Evolutionary conservation across 2,888 invertebrate species (phyloP), one percentile per base, ranked within the genome.

Genomic region (Epistrophella euchroma): DNA sequence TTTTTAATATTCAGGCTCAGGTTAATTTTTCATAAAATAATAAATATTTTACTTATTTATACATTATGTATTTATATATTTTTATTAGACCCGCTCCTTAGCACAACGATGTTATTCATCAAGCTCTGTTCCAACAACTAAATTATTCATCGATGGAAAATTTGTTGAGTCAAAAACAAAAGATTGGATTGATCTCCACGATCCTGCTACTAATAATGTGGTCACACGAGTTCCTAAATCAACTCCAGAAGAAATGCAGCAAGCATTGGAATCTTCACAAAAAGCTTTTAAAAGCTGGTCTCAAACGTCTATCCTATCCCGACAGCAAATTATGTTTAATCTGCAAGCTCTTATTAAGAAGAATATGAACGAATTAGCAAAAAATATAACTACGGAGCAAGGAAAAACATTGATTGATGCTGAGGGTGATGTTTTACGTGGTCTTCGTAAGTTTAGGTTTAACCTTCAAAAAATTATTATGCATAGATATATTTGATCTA

Each of bases 401-500:
- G 99, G 99, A 74, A 99, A 99, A 92, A 99, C 99, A 0, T 93
- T 98, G 88, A 95, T 96, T 13, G 99, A 99, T 93, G 99, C 99
- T 0, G 98, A 99, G 92, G 99, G 99, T 47, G 99, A 99, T 93
- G 99, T 99, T 3, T 94, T 98, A 81, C 95, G 99, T 91, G 99
- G 99, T 83, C 94, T 99, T 82, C 99, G 98, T 98, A 94, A 96
- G 97, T 68, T 28, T 28, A 28, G 0, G 4, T 28, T 28, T 32
- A 11, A n/a, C 11, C 11, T 43, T 4, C 2, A 10, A 25, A 17
- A 2, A 25, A 7, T 43, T 1, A 2, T 95, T 66, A 43, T n/a
- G 4, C n/a, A n/a, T n/a, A 15, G 3, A 4, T 5, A 32, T 28
- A 19, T 17, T 55, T 25, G 4, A n/a, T 22, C 43, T 47, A 83